Evolutionary conservation across 2,113 vertebrate species (phyloP).

Genomic region (Laterallus jamaicensis): DNA sequence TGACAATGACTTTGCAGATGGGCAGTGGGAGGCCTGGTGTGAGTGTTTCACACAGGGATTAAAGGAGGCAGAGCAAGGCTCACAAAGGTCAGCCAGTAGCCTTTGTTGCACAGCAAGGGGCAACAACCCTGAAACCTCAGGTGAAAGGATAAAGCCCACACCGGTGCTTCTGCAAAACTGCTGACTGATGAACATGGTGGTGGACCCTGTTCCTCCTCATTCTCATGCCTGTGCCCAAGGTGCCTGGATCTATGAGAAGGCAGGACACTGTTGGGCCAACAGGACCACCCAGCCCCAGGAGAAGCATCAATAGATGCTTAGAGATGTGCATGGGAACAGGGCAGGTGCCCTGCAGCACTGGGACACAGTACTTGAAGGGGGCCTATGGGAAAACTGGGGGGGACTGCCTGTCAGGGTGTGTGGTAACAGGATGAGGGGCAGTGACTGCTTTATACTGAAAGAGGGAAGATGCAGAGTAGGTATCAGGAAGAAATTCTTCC

Average conservation of each 20-base stretch:
- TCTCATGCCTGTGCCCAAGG: neutral
- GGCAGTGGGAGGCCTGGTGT: neutral
- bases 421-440: too few species aligned
- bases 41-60: neutral
- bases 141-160: neutral
- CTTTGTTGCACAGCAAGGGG: neutral
- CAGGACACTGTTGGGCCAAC: neutral
- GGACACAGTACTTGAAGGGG: neutral
- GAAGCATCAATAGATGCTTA: neutral
- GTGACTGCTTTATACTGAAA: too few species aligned
- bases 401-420: too few species aligned
- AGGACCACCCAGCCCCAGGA: neutral
- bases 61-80: neutral
- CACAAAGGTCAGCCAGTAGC: neutral
- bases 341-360: neutral
- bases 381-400: too few species aligned
- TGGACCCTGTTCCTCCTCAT: neutral
- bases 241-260: neutral
- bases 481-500: too few species aligned
- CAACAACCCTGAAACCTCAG: accelerated
- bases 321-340: neutral
- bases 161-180: neutral
- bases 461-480: too few species aligned
- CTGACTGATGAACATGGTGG: neutral
- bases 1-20: neutral